These are phyloP conservation scores for Drosophila orena DNA, from an alignment of 1,140 invertebrate genomes.

Conservation along the genomic window DNA sequence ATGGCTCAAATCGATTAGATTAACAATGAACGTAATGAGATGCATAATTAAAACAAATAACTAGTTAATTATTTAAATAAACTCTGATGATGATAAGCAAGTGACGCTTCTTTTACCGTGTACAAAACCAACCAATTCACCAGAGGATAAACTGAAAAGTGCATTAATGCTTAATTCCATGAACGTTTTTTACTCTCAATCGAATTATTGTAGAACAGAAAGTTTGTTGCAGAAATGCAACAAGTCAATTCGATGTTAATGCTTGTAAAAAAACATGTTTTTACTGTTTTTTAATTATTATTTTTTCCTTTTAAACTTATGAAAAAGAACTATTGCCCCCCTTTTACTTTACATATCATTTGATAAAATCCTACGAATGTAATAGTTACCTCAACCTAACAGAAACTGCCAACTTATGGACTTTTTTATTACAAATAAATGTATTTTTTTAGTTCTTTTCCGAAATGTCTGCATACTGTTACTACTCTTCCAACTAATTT, in stretches of 20 bases:
- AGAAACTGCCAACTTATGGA: conserved; percentile 22
- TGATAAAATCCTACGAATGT: background rate
- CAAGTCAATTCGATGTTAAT: background rate
- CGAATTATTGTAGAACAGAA: background rate
- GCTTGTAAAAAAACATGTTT: background rate
- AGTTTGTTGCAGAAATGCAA: background rate
- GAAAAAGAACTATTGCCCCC: background rate
- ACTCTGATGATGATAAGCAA: conserved; percentile 8
- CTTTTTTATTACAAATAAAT: conserved; percentile 4
- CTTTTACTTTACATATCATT: background rate
- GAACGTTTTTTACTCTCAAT: conserved; percentile 6
- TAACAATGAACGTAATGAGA: conserved; percentile 29
- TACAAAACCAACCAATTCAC: conserved; percentile 17
- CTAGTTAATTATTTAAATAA: conserved; percentile 40
- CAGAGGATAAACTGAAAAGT: background rate
- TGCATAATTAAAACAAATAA: conserved; percentile 38
- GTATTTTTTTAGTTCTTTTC: background rate
- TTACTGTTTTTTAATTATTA: background rate
- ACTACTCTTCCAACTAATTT: conserved; percentile 32
- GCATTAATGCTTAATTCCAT: conserved; percentile 12
- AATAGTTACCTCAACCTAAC: conserved; percentile 30
- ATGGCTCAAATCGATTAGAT: conserved; percentile 56
- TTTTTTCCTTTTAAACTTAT: no score
- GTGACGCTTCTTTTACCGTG: conserved; percentile 24
- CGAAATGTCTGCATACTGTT: background rate